A percentile compares a stretch with the other conserved stretches of the same genome.
These are phyloP conservation scores for Danio choprae DNA, from an alignment of 2,797 vertebrate species.

Conservation along the genomic window DNA sequence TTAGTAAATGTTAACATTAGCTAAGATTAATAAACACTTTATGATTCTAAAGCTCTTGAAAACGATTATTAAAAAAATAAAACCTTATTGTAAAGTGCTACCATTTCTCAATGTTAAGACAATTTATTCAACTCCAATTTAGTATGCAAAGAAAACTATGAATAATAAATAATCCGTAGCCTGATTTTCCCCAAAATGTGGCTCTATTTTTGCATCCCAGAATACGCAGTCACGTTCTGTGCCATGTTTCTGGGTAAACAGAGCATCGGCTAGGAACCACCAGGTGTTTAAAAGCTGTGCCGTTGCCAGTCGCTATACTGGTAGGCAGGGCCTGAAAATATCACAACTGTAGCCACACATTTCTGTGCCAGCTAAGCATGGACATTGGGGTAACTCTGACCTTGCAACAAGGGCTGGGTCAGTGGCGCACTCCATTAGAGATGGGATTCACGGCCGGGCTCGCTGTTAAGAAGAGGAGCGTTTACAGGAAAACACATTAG, in stretches of 20 bases:
- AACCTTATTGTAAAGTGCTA: too few species aligned
- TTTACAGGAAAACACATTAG: conserved; percentile 73
- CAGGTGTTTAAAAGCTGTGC: conserved; percentile 64
- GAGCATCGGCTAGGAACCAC: conserved; percentile 55
- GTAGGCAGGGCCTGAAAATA: conserved; percentile 23
- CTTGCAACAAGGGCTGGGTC: conserved; percentile 72
- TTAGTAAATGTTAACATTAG: too few species aligned
- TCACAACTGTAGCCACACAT: conserved; percentile 6
- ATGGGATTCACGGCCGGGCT: conserved; percentile 66
- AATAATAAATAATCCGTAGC: conserved; percentile 17
- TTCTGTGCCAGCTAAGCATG: conserved; percentile 28
- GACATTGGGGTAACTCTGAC: conserved; percentile 63
- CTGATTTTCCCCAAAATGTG: background rate
- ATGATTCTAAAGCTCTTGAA: too few species aligned
- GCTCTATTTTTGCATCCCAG: background rate
- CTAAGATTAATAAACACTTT: too few species aligned
- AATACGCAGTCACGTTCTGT: background rate
- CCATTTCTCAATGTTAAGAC: background rate
- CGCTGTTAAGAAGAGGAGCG: conserved; percentile 57
- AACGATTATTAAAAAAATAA: too few species aligned
- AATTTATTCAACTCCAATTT: background rate
- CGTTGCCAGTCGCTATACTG: conserved; percentile 50
- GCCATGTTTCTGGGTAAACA: conserved; percentile 4
- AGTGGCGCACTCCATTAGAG: conserved; percentile 69
- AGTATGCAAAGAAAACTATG: background rate